Conservation (phyloP, 2,113 vertebrate genomes). For the Pitta sordida region DNA sequence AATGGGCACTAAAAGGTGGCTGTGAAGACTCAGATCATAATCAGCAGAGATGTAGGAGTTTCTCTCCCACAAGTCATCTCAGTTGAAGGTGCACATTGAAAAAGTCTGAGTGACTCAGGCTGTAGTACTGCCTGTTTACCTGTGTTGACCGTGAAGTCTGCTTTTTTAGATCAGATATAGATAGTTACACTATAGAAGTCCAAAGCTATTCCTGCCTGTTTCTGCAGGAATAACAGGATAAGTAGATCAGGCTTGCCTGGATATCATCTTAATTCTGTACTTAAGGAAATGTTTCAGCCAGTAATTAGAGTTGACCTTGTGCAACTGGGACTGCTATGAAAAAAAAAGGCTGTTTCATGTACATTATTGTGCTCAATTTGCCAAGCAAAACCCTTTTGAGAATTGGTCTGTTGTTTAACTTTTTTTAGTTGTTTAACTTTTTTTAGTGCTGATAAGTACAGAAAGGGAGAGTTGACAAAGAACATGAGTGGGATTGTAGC, state of each 20-base stretch:
- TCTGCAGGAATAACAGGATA: neutral
- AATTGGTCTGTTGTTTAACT: neutral
- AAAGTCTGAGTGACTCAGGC: accelerated
- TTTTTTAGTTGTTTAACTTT: neutral
- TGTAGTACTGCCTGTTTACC: neutral
- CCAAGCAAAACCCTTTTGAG: neutral
- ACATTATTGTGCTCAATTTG: neutral
- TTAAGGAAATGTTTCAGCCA: neutral
- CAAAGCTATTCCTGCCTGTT: neutral
- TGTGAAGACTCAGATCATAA: accelerated
- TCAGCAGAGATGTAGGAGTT: neutral
- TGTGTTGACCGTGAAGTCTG: neutral
- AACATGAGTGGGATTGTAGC: neutral
- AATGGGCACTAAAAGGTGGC: neutral
- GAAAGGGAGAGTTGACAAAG: neutral
- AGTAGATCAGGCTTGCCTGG: neutral
- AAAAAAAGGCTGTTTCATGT: neutral
- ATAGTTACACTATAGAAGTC: neutral
- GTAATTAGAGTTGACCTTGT: neutral
- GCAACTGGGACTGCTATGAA: neutral
- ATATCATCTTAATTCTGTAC: neutral
- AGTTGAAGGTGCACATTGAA: neutral
- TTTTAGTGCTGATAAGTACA: neutral
- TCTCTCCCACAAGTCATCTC: neutral
- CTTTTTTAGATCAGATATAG: neutral